phyloP scores from a whole-genome alignment of 1,140 invertebrate species.

The Drosophila grimshawi region DNA sequence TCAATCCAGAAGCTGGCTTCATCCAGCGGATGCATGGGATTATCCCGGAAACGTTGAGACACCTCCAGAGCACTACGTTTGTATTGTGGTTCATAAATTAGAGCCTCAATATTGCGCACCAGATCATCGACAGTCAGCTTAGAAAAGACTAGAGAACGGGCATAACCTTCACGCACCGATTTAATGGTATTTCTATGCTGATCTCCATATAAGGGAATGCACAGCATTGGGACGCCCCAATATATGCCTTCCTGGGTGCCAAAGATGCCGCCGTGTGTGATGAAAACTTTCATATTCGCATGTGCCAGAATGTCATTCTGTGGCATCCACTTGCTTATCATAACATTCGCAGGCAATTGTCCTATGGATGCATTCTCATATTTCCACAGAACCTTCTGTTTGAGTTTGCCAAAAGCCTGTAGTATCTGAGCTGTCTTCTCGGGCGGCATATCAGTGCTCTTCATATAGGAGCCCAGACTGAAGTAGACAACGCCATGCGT shows the following conservation, averaged over 20 bases:
- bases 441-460: constrained; percentile 85
- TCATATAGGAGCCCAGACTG: constrained; percentile 87
- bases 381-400: constrained; percentile 88
- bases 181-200: constrained; percentile 85
- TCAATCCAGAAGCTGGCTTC: constrained; percentile 87
- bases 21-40: constrained; percentile 85
- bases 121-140: constrained; percentile 72
- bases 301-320: constrained; percentile 86
- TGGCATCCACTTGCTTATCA: constrained; percentile 88
- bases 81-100: constrained; percentile 79
- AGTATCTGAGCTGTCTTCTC: constrained; percentile 84
- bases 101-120: constrained; percentile 58
- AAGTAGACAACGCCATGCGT: constrained; percentile 87
- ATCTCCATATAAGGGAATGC: constrained; percentile 88
- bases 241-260: constrained; percentile 88
- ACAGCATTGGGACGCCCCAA: constrained; percentile 88
- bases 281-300: constrained; percentile 86
- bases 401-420: constrained; percentile 86
- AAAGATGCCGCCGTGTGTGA: constrained; percentile 89
- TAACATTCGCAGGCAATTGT: constrained; percentile 86
- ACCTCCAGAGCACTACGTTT: constrained; percentile 72
- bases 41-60: constrained; percentile 84
- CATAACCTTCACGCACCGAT: constrained; percentile 79
- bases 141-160: constrained; percentile 67
- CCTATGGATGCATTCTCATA: constrained; percentile 85